phyloP scores from a whole-genome alignment of 2,888 invertebrate species.

The Mesorhabditis belari region DNA sequence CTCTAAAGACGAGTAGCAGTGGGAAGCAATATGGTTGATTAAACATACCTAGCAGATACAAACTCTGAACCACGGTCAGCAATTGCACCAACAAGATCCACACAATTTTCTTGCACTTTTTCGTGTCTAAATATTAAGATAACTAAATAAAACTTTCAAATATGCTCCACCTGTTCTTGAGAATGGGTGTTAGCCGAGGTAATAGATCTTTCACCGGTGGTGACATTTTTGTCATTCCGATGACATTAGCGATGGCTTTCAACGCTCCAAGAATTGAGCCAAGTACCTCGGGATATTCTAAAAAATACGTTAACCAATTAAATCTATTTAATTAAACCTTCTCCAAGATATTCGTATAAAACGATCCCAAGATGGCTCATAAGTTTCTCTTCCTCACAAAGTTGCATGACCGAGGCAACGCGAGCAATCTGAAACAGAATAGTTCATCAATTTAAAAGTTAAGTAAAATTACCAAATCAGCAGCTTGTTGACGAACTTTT shows the following conservation, averaged over 20 bases:
- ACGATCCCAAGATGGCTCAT: conserved; percentile 99
- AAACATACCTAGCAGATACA: conserved; percentile 82
- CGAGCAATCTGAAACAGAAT: conserved; percentile 68
- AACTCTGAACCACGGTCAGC: conserved; percentile 95
- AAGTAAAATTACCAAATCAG: conserved; percentile 67
- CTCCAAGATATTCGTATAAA: conserved; percentile 94
- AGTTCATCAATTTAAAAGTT: neutral
- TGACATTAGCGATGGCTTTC: conserved; percentile 98
- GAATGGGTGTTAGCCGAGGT: conserved; percentile 71
- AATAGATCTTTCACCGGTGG: conserved; percentile 79
- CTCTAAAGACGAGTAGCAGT: too few relatives aligned
- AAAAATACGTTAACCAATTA: neutral
- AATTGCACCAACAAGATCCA: conserved; percentile 95
- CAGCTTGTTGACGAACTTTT: conserved; percentile 95
- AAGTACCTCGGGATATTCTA: conserved; percentile 70
- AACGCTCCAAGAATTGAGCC: conserved; percentile 95
- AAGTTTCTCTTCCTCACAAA: conserved; percentile 97
- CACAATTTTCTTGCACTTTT: conserved; percentile 98
- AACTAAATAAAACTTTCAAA: too few relatives aligned
- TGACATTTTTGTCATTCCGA: conserved; percentile 99
- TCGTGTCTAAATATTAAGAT: too few relatives aligned
- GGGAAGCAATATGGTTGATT: too few relatives aligned
- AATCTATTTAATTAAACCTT: conserved; percentile 99
- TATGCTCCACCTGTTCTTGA: conserved; percentile 83
- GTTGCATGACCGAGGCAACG: conserved; percentile 96